phyloP scores from a whole-genome alignment of 1,140 invertebrate genomes.

The Drosophila murphyi region DNA sequence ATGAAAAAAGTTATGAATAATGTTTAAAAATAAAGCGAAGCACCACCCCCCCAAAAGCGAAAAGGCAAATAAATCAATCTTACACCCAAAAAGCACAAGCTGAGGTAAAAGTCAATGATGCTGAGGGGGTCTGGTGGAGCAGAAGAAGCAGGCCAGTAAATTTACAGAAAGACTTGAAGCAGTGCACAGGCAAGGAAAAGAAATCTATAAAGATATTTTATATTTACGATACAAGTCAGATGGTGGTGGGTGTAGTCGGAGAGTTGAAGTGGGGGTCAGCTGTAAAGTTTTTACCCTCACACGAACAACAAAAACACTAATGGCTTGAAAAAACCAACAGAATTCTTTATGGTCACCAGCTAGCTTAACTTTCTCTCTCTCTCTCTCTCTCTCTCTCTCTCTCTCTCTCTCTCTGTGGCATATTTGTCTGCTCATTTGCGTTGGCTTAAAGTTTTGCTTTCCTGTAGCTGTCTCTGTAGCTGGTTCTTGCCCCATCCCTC shows the following conservation, averaged over 20 bases:
- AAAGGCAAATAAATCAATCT: conserved; percentile 78
- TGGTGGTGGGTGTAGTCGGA: neutral
- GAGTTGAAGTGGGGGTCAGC: conserved; percentile 24
- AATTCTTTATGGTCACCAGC: conserved; percentile 55
- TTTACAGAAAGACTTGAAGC: conserved; percentile 18
- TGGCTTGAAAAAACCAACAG: conserved; percentile 44
- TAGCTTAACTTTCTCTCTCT: conserved; percentile 7
- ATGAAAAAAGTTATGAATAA: conserved; percentile 78
- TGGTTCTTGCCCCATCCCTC: conserved; percentile 5
- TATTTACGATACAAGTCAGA: conserved; percentile 19
- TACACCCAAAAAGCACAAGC: conserved; percentile 45
- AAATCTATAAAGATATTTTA: conserved; percentile 62
- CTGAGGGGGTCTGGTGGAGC: neutral
- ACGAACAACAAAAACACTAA: conserved; percentile 35
- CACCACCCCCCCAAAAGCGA: conserved; percentile 25
- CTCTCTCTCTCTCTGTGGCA: conserved; percentile 1
- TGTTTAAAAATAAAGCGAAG: conserved; percentile 54
- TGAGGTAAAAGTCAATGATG: conserved; percentile 45
- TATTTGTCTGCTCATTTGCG: conserved; percentile 44
- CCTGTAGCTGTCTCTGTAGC: neutral
- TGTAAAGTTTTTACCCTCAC: conserved; percentile 44
- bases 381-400: conserved; percentile 18
- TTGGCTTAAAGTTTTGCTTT: conserved; percentile 27
- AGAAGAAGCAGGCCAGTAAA: neutral
- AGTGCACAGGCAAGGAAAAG: conserved; percentile 1